phyloP scores from a whole-genome alignment of 2,888 invertebrate species.

The Protodeltote pygarga region DNA sequence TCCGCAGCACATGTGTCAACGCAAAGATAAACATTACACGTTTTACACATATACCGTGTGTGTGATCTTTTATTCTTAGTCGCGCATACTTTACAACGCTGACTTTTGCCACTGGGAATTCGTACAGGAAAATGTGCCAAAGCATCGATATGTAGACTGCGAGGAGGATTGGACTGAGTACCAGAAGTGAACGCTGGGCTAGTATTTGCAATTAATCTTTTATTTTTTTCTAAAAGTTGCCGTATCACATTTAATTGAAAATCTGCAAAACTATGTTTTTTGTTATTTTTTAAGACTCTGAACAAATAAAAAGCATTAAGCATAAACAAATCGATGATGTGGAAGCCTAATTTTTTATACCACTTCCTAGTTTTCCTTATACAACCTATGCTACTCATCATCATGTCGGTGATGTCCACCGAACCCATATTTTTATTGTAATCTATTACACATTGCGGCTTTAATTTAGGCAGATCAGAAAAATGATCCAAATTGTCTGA shows the following conservation, averaged over 20 bases:
- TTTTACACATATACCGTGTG: slow-evolving; percentile 28
- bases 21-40: slow-evolving; percentile 25
- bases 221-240: slow-evolving; percentile 22
- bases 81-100: slow-evolving; percentile 24
- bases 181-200: slow-evolving; percentile 17
- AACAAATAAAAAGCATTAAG: slow-evolving; percentile 23
- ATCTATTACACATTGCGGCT: slow-evolving; percentile 43
- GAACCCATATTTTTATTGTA: slow-evolving; percentile 59
- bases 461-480: slow-evolving; percentile 35
- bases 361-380: slow-evolving; percentile 58
- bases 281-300: slow-evolving; percentile 19
- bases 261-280: slow-evolving; percentile 23
- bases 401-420: slow-evolving; percentile 58
- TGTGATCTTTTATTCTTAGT: slow-evolving; percentile 21
- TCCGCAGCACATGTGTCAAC: slow-evolving; percentile 21
- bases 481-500: slow-evolving; percentile 27
- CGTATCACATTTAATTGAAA: slow-evolving; percentile 27
- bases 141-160: slow-evolving; percentile 22
- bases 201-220: slow-evolving; percentile 22
- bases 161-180: slow-evolving; percentile 24
- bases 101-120: slow-evolving; percentile 24
- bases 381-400: slow-evolving; percentile 51
- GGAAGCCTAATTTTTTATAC: slow-evolving; percentile 62
- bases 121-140: slow-evolving; percentile 22
- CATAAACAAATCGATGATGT: slow-evolving; percentile 48